phyloP scores from a whole-genome alignment of 2,113 vertebrate genomes.

The Alligator mississippiensis region DNA sequence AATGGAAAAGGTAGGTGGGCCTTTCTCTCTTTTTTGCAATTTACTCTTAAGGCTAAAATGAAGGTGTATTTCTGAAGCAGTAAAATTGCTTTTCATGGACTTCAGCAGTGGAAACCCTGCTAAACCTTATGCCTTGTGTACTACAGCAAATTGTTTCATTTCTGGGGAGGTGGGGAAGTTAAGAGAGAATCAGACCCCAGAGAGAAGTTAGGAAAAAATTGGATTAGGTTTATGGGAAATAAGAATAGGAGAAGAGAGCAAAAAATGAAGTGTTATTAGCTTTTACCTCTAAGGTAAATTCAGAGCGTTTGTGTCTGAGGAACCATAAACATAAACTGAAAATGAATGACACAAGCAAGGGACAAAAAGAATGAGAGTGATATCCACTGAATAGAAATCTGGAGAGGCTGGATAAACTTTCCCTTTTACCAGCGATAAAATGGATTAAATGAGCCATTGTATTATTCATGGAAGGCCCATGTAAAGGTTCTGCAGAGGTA shows the following conservation, averaged over 20 bases:
- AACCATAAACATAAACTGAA: not conserved
- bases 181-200: not conserved
- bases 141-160: no score
- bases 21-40: no score
- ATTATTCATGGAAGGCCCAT: not conserved
- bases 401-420: not conserved
- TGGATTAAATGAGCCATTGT: not conserved
- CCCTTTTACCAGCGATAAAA: not conserved
- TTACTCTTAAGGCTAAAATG: no score
- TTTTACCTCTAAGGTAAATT: not conserved
- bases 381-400: not conserved
- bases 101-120: no score
- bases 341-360: not conserved
- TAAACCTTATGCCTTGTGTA: no score
- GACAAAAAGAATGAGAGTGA: not conserved
- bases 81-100: no score
- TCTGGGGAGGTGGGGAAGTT: not conserved
- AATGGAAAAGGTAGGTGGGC: no score
- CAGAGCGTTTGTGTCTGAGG: not conserved
- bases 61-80: no score
- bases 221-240: not conserved
- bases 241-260: not conserved
- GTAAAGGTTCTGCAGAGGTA: not conserved
- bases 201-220: not conserved
- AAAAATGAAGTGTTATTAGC: not conserved